These are phyloP conservation scores for Aspidapion aeneum DNA, from an alignment of 2,888 invertebrate genomes.

Conservation along the genomic window DNA sequence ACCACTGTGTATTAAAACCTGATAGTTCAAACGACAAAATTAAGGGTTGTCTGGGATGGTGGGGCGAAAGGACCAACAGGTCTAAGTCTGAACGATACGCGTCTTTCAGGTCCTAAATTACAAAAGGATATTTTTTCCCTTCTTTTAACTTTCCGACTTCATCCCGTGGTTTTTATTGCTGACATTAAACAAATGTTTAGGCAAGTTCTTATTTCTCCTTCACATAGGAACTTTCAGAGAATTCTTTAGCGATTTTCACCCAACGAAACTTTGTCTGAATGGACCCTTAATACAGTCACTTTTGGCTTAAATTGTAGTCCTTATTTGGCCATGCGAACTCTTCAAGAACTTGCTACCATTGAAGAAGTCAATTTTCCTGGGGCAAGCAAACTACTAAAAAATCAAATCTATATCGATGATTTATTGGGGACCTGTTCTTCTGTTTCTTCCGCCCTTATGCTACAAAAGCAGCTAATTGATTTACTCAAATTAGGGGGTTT, in stretches of 20 bases:
- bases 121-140: slow-evolving; percentile 10
- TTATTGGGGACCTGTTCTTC: slow-evolving; percentile 5
- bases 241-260: slow-evolving; percentile 15
- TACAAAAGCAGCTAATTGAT: slow-evolving; percentile 6
- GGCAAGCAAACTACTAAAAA: slow-evolving; percentile 5
- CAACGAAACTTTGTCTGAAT: slow-evolving; percentile 9
- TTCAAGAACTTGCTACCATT: slow-evolving; percentile 8
- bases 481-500: too few species aligned
- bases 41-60: slow-evolving; percentile 16
- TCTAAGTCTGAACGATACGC: slow-evolving; percentile 8
- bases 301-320: slow-evolving; percentile 8
- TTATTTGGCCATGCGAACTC: slow-evolving; percentile 6
- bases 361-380: slow-evolving; percentile 3
- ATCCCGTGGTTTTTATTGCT: slow-evolving; percentile 8
- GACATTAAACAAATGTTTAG: slow-evolving; percentile 15
- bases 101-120: slow-evolving; percentile 12
- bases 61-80: slow-evolving; percentile 6
- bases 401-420: slow-evolving; percentile 12
- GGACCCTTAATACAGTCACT: slow-evolving; percentile 6
- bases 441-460: slow-evolving; percentile 1
- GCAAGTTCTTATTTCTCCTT: slow-evolving; percentile 2
- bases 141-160: slow-evolving; percentile 6
- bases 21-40: slow-evolving; percentile 12
- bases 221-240: slow-evolving; percentile 10
- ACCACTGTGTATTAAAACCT: slow-evolving; percentile 16